Evolutionary conservation across 2,797 vertebrate species (phyloP).

Genomic region (Helarctos malayanus): DNA sequence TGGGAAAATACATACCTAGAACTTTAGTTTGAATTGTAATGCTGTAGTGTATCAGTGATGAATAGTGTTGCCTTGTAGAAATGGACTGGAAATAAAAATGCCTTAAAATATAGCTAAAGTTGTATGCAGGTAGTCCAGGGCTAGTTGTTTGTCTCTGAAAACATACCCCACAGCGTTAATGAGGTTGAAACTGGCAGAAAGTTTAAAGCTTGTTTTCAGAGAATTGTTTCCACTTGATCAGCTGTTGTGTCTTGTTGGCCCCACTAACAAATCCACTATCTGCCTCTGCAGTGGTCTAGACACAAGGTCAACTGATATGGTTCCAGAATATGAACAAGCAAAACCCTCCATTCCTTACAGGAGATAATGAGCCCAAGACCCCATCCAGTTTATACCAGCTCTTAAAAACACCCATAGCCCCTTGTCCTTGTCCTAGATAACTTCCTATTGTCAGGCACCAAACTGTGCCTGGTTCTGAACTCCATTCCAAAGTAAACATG

Average conservation of each 20-base stretch:
- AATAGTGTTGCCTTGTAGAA: neutral
- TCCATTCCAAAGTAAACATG: neutral
- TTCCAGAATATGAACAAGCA: neutral
- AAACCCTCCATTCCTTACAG: neutral
- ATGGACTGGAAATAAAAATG: neutral
- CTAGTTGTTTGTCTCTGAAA: neutral
- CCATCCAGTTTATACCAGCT: neutral
- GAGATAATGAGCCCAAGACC: neutral
- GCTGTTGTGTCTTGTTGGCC: neutral
- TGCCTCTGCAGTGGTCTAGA: neutral
- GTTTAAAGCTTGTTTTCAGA: neutral
- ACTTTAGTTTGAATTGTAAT: neutral
- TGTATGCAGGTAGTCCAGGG: neutral
- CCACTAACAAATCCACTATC: neutral
- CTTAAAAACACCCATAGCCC: neutral
- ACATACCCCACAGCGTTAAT: neutral
- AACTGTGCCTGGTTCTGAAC: neutral
- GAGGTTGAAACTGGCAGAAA: neutral
- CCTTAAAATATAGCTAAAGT: neutral
- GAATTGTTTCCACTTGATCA: neutral
- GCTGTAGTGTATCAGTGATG: accelerated
- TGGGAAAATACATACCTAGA: neutral
- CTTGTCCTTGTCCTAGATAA: neutral
- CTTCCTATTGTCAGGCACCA: neutral
- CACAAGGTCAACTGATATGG: neutral